A percentile compares a stretch with the other conserved stretches of the same genome.
Conservation (phyloP, 1,140 invertebrate species). For the Papilio helenus region DNA sequence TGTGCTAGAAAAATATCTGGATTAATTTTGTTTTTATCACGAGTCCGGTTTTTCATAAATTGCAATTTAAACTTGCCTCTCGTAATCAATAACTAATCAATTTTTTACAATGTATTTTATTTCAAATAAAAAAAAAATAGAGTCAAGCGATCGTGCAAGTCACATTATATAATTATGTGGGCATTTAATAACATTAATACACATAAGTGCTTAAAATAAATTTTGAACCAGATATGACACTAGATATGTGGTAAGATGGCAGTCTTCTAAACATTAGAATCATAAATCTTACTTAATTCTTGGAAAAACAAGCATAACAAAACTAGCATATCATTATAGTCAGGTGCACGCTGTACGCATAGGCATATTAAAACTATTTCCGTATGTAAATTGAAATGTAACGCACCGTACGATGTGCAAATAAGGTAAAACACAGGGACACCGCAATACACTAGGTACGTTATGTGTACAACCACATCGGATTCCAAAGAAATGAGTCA, state of each 20-base stretch:
- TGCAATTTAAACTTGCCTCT: background rate
- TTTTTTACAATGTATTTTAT: too few relatives aligned
- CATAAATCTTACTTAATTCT: background rate
- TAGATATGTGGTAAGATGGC: too few relatives aligned
- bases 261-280: too few relatives aligned
- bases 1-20: background rate
- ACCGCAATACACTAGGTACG: slow-evolving; percentile 12
- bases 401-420: slow-evolving; percentile 26
- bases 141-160: too few relatives aligned
- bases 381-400: slow-evolving; percentile 12
- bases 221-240: too few relatives aligned
- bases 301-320: background rate
- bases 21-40: background rate
- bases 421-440: slow-evolving; percentile 31
- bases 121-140: too few relatives aligned
- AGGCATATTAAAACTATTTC: background rate
- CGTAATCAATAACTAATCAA: background rate
- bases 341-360: background rate
- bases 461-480: background rate
- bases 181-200: too few relatives aligned
- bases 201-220: too few relatives aligned
- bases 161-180: too few relatives aligned
- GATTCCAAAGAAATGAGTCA: slow-evolving; percentile 40
- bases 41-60: background rate
- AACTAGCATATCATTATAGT: background rate